Percentiles rank a stretch among this genome's conserved stretches.
These are phyloP conservation scores for Trichonephila clavata DNA, from an alignment of 1,140 invertebrate species.

Conservation along the genomic window DNA sequence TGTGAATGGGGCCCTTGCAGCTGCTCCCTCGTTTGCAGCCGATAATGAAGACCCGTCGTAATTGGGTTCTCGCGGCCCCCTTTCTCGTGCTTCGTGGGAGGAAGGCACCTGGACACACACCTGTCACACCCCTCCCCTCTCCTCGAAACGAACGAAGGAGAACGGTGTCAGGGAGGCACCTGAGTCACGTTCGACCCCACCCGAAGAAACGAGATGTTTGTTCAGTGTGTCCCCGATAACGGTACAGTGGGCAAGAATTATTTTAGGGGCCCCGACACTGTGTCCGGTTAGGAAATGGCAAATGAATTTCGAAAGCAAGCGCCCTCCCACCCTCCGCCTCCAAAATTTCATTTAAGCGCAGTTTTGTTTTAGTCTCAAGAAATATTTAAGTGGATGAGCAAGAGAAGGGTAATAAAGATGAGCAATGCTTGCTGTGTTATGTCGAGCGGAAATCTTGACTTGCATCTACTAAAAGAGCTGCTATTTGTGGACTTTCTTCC, in stretches of 20 bases:
- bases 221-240: slow-evolving; percentile 2
- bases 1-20: background rate
- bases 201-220: background rate
- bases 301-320: too few species aligned
- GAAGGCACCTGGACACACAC: slow-evolving; percentile 42
- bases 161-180: slow-evolving; percentile 23
- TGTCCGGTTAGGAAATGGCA: background rate
- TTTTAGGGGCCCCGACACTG: background rate
- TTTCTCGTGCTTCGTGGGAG: background rate
- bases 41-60: background rate
- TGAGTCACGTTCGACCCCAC: background rate
- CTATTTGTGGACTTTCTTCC: too few species aligned
- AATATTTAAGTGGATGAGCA: too few species aligned
- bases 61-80: background rate
- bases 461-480: too few species aligned
- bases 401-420: too few species aligned
- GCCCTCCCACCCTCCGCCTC: too few species aligned
- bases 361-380: too few species aligned
- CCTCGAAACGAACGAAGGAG: background rate
- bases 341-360: too few species aligned
- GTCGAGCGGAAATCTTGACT: too few species aligned
- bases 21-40: background rate
- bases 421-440: too few species aligned
- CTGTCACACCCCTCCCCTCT: background rate
- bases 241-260: background rate